phyloP scores from a whole-genome alignment of 2,113 vertebrate species.

The Vombatus ursinus region DNA sequence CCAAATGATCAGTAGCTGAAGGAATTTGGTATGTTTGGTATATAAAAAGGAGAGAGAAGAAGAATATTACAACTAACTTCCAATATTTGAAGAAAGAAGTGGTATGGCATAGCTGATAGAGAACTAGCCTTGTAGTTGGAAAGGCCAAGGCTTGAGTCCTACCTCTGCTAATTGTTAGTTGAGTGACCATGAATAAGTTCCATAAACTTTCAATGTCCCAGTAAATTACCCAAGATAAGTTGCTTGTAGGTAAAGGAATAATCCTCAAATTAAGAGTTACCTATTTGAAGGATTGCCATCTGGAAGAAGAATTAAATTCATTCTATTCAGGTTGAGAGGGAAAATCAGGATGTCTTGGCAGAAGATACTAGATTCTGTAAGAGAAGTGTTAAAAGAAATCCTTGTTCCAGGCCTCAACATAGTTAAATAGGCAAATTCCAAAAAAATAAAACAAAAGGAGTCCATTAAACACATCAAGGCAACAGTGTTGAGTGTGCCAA shows the following conservation, averaged over 20 bases:
- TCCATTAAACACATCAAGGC: background rate
- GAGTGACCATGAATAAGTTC: too few relatives aligned
- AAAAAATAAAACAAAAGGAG: background rate
- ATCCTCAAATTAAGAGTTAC: background rate
- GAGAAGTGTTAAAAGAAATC: background rate
- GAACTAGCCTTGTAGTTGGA: too few relatives aligned
- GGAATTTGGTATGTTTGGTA: too few relatives aligned
- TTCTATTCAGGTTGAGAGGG: background rate
- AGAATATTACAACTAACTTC: too few relatives aligned
- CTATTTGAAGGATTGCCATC: too few relatives aligned
- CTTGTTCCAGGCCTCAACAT: background rate
- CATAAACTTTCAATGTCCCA: too few relatives aligned
- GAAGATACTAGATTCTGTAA: background rate
- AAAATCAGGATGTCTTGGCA: background rate
- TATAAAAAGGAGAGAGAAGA: too few relatives aligned
- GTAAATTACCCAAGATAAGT: background rate
- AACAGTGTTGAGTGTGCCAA: background rate
- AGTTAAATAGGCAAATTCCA: background rate
- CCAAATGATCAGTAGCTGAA: too few relatives aligned
- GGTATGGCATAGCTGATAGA: too few relatives aligned
- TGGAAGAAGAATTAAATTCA: background rate
- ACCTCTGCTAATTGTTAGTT: too few relatives aligned
- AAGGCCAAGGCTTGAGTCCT: too few relatives aligned
- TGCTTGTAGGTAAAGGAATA: background rate
- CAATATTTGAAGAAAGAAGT: too few relatives aligned